Evolutionary conservation across 2,797 vertebrate species (phyloP), one percentile per base, ranked within the genome.

Genomic region (Philypnodon macrostomus): DNA sequence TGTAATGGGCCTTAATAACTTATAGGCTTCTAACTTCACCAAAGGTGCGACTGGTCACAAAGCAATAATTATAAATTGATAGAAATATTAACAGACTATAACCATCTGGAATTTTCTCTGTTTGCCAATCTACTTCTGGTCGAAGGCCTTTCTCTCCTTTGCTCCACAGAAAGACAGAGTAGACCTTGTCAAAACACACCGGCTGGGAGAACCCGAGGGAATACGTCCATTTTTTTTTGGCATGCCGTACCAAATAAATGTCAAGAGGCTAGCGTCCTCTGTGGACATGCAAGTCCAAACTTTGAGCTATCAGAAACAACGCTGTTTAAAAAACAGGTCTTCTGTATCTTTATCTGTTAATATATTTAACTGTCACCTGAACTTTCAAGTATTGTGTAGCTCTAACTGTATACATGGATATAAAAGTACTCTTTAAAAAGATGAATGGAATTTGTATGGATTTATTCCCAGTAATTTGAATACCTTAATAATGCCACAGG

Each of bases 181-280:
- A 62, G 73, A 75, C 66, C 55, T 73, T 67, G 60, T 77, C 63
- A 70, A 75, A 57, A 57, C 51, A 47, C 33, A 58, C 13, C n/a
- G n/a, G 51, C 39, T 48, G 39, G 61, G 57, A 58, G 34, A 76
- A 63, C 67, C 67, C 58, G 21, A 12, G 54, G 67, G 56, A 65
- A 61, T 47, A 31, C 31, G 32, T 57, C 51, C 59, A 66, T 61
- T 63, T 74, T 61, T 63, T 74, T 79, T 50, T 68, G 63, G 51
- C 53, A 69, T 56, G 55, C 36, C 34, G 2, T 17, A 33, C 37
- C 59, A 45, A 67, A 73, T 82, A 73, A 74, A 80, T 73, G 71
- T 77, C 75, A 80, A 56, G 49, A 60, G 32, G 59, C 48, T 66
- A 42, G 44, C 53, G 29, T 67, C 62, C 46, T 59, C 58, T 69